Evolutionary conservation across 2,113 vertebrate species (phyloP).

Genomic region (Glareola pratincola): DNA sequence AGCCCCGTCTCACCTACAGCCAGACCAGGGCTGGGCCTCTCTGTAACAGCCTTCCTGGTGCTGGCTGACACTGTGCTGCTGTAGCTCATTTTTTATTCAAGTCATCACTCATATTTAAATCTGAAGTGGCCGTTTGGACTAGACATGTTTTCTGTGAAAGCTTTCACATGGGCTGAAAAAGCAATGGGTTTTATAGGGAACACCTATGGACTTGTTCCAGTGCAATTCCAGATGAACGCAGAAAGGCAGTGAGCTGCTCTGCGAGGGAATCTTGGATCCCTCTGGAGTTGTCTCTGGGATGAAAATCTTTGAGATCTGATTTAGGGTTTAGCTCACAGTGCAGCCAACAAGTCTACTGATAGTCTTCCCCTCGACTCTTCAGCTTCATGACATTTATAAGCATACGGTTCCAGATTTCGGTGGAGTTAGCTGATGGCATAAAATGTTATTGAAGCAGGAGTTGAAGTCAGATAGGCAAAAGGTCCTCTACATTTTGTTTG

Average conservation of each 20-base stretch:
- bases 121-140: background rate
- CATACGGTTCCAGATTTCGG: background rate
- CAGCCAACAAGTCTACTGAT: background rate
- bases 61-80: background rate
- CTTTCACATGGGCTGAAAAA: background rate
- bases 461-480: background rate
- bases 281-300: background rate
- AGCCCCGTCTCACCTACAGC: background rate
- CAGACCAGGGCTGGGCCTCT: background rate
- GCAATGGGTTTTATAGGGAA: background rate
- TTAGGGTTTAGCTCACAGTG: background rate
- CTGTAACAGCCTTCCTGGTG: background rate
- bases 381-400: background rate
- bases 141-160: background rate
- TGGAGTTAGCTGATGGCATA: background rate
- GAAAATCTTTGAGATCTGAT: background rate
- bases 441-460: background rate
- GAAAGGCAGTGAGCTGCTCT: background rate
- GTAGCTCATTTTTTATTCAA: background rate
- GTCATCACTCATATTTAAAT: background rate
- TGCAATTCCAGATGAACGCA: background rate
- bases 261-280: accelerated
- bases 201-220: background rate
- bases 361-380: background rate
- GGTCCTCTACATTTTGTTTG: background rate